A percentile compares a stretch with the other conserved stretches of the same genome.
Conservation (phyloP, 2,888 invertebrate genomes). For the Drosophila quinaria region DNA sequence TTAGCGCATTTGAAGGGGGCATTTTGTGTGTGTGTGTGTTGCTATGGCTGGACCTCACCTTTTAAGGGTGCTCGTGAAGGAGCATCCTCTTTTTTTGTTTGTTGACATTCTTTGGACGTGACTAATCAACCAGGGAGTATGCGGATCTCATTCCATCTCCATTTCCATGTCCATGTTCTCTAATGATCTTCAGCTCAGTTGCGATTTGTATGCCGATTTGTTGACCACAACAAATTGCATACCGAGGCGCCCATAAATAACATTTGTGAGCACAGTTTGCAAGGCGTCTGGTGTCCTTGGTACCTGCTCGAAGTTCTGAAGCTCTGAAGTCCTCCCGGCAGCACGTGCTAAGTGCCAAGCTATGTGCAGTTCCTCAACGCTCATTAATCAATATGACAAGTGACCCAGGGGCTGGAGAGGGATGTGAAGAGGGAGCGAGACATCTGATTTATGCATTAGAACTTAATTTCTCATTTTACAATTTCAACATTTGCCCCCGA, state of each 20-base stretch:
- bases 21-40: conserved; percentile 27
- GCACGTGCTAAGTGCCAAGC: conserved; percentile 80
- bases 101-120: conserved; percentile 73
- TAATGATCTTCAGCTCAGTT: conserved; percentile 66
- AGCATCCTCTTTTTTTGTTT: conserved; percentile 29
- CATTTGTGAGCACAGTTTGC: conserved; percentile 37
- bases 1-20: conserved; percentile 53
- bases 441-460: conserved; percentile 73
- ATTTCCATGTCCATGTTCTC: conserved; percentile 34
- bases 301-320: conserved; percentile 33
- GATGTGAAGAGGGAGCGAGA: neutral
- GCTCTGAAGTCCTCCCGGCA: conserved; percentile 26
- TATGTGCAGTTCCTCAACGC: conserved; percentile 55
- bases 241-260: conserved; percentile 72
- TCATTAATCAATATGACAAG: conserved; percentile 71
- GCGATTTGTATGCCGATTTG: conserved; percentile 77
- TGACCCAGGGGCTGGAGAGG: conserved; percentile 12
- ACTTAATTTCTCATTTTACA: conserved; percentile 62
- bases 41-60: conserved; percentile 63
- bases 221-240: conserved; percentile 81
- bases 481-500: conserved; percentile 31
- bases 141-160: conserved; percentile 19
- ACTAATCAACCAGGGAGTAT: conserved; percentile 67
- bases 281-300: conserved; percentile 57
- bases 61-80: conserved; percentile 44